Evolutionary conservation across 2,888 invertebrate genomes (phyloP), one percentile per base, ranked within the genome.

Genomic region (Unio delphinus): DNA sequence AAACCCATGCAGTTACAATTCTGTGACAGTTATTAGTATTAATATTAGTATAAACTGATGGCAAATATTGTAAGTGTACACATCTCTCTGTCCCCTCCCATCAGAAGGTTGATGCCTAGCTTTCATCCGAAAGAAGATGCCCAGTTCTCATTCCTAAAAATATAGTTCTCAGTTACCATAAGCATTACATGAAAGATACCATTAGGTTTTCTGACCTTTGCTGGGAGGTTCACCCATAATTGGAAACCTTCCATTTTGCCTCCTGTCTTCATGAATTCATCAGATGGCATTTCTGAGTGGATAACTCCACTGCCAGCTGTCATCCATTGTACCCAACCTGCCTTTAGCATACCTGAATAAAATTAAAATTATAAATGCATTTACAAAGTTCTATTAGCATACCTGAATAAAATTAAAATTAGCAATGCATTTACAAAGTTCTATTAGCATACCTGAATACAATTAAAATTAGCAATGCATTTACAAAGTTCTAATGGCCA

Each of bases 271-370:
- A 76, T 61, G 7, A 82, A 58, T 54, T 83, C 80, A 61, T 80
- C 82, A 28, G 82, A 76, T 4, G 87, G 87, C 85, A 87, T 87
- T 70, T 87, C 87, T 15, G 83, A 81, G 71, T 87, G 87, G 11
- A 87, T 76, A 4, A 87, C 79, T n/a, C 87, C 87, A 71, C 82
- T 79, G 8, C 87, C 87, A 8, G 86, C 86, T 7, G 85, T 86
- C 86, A 87, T 86, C 86, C 84, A 86, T 69, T 86, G 82, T 15
- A 83, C 80, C 77, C 80, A 79, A 54, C 82, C 82, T 7, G 80
- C 70, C 34, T 76, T 75, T n/a, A 83, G 69, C n/a, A 65, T 69
- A 60, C 81, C 84, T 81, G 65, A 20, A 72, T 58, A 45, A 60
- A 60, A 59, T 17, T 65, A 67, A 66, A 59, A 11, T 61, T 30